Conservation (phyloP, 2,888 invertebrate genomes). For the Chelonus formosanus region DNA sequence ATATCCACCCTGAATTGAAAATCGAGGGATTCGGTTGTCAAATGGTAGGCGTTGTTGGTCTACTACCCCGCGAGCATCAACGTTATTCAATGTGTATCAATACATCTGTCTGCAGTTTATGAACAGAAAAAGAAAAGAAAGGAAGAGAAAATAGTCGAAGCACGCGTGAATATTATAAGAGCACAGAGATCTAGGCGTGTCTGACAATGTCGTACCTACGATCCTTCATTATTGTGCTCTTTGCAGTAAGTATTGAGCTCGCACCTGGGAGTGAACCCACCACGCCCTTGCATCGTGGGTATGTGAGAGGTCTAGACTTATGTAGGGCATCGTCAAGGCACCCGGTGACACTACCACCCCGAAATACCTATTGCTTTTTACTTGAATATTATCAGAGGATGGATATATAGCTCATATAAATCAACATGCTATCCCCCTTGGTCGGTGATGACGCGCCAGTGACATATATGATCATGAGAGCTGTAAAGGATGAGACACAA, state of each 20-base stretch:
- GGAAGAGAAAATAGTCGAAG: slow-evolving; percentile 4
- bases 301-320: slow-evolving; percentile 48
- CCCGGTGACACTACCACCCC: slow-evolving; percentile 34
- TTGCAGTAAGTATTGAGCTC: slow-evolving; percentile 27
- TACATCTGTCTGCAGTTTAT: slow-evolving; percentile 28
- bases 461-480: slow-evolving; percentile 32
- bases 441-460: slow-evolving; percentile 29
- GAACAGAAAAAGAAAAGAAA: slow-evolving; percentile 11
- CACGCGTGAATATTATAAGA: slow-evolving; percentile 56
- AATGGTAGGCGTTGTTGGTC: slow-evolving; percentile 30
- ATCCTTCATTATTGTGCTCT: slow-evolving; percentile 42
- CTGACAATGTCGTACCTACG: slow-evolving; percentile 58
- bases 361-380: slow-evolving; percentile 36
- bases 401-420: slow-evolving; percentile 36
- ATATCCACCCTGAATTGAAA: slow-evolving; percentile 23
- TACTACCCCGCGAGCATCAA: slow-evolving; percentile 1
- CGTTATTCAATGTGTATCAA: slow-evolving; percentile 31
- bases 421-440: slow-evolving; percentile 26
- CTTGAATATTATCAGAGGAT: slow-evolving; percentile 22
- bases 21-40: slow-evolving; percentile 30
- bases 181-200: slow-evolving; percentile 59
- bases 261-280: slow-evolving; percentile 62
- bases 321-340: slow-evolving; percentile 31
- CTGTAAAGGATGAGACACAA: slow-evolving; percentile 23
- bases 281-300: slow-evolving; percentile 55